These are phyloP conservation scores for Amblyteles armatorius DNA, from an alignment of 2,888 invertebrate genomes.

Conservation along the genomic window DNA sequence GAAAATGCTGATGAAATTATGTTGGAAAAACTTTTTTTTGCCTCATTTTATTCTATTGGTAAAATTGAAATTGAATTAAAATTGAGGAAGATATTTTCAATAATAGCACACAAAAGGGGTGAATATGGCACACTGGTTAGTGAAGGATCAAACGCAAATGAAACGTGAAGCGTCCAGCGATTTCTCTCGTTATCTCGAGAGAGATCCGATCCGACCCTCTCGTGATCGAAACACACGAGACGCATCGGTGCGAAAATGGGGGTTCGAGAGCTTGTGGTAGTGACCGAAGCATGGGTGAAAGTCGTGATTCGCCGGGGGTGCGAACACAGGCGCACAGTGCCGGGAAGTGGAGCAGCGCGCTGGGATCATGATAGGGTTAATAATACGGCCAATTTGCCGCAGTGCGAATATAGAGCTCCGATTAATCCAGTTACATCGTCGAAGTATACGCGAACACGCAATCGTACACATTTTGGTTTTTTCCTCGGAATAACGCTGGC, in stretches of 20 bases:
- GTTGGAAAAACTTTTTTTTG: no score
- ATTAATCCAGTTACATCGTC: conserved; percentile 1
- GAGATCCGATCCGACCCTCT: background rate
- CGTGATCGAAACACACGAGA: background rate
- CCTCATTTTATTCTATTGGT: no score
- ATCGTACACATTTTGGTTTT: background rate
- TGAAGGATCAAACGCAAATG: background rate
- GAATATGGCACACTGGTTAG: background rate
- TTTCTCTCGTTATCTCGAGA: background rate
- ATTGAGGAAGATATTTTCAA: background rate
- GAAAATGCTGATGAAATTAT: no score
- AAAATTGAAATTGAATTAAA: background rate
- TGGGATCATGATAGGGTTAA: conserved; percentile 3
- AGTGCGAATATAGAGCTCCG: background rate
- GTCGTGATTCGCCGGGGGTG: background rate
- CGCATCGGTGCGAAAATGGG: background rate
- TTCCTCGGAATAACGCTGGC: background rate
- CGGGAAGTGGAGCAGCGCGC: background rate
- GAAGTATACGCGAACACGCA: conserved; percentile 2
- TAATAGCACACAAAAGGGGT: background rate
- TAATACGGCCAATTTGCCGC: conserved; percentile 23
- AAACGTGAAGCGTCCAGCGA: background rate
- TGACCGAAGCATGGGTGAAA: background rate
- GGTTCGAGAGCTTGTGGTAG: background rate
- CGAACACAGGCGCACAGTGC: background rate